Evolutionary conservation across 2,113 vertebrate species (phyloP).

Genomic region (Cranoglanis bouderius): DNA sequence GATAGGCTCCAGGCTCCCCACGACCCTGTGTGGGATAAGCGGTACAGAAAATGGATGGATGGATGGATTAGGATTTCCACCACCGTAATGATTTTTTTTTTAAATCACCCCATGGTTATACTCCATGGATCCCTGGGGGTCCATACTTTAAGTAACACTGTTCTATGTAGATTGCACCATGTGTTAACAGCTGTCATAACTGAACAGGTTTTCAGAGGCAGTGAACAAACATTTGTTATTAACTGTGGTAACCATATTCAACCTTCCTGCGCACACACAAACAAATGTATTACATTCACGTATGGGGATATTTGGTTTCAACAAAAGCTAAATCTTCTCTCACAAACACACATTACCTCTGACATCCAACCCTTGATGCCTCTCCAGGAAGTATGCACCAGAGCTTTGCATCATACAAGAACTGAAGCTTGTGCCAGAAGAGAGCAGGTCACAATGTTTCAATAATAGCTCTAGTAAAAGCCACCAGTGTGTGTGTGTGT

Average conservation of each 20-base stretch:
- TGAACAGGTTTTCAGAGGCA: background rate
- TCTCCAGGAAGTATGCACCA: background rate
- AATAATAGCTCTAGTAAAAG: background rate
- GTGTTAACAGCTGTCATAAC: background rate
- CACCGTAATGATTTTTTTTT: background rate
- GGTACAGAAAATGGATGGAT: too few relatives aligned
- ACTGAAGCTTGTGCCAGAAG: constrained; percentile 1
- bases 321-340: background rate
- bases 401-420: background rate
- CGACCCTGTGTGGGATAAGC: too few relatives aligned
- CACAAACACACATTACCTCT: background rate
- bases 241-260: background rate
- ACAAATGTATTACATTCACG: background rate
- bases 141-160: background rate
- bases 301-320: background rate
- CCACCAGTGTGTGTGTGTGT: background rate
- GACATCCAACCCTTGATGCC: background rate
- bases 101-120: background rate
- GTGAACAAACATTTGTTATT: background rate
- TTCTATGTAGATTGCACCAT: background rate
- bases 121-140: background rate
- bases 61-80: background rate
- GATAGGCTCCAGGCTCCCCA: too few relatives aligned
- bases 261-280: background rate
- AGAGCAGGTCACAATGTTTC: constrained; percentile 15